Evolutionary conservation across 2,888 invertebrate genomes (phyloP).

Genomic region (Chrysolina americana): DNA sequence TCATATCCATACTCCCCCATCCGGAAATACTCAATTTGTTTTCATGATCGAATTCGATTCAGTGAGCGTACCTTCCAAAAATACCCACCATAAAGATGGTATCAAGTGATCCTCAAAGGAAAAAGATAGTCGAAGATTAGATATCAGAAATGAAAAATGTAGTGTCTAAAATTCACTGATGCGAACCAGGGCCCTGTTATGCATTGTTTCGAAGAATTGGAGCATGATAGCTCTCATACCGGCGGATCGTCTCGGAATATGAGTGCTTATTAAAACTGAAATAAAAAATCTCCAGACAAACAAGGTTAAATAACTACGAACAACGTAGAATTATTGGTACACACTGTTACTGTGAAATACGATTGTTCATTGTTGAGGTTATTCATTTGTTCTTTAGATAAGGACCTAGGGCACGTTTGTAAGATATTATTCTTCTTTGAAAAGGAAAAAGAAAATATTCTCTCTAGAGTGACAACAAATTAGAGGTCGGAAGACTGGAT

Average conservation of each 20-base stretch:
- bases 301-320: constrained; percentile 23
- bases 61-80: constrained; percentile 23
- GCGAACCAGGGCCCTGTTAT: constrained; percentile 55
- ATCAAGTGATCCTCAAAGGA: constrained; percentile 25
- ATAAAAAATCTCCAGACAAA: constrained; percentile 26
- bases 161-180: constrained; percentile 53
- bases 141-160: constrained; percentile 47
- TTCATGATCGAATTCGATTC: not conserved
- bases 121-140: constrained; percentile 31
- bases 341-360: constrained; percentile 5
- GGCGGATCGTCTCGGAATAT: constrained; percentile 38
- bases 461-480: too few species aligned
- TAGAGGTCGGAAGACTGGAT: too few species aligned
- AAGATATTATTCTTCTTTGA: too few species aligned
- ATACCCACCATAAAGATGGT: not conserved
- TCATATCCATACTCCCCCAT: not conserved
- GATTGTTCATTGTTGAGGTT: constrained; percentile 17
- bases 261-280: constrained; percentile 30
- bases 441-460: too few species aligned
- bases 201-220: constrained; percentile 56
- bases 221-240: constrained; percentile 53
- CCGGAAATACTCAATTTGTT: constrained; percentile 13
- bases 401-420: not conserved
- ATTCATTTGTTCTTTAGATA: constrained; percentile 7
- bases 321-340: constrained; percentile 12